Percentiles rank a stretch among this genome's conserved stretches.
Conservation (phyloP, 2,888 invertebrate species). For the Morinoia aosen region DNA sequence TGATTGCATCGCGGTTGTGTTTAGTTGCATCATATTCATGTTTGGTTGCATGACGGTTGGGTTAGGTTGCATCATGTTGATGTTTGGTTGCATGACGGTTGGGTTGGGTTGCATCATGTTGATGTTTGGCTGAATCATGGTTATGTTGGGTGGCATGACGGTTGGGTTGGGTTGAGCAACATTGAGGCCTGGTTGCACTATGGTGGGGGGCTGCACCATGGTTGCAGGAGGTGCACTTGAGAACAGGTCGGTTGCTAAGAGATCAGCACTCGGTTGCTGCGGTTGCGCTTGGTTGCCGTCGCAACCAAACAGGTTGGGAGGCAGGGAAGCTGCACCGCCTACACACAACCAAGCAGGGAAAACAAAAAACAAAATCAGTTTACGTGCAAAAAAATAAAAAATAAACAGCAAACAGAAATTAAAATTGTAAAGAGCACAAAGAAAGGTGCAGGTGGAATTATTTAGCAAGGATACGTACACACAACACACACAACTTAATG, state of each 20-base stretch:
- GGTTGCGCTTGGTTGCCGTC: not conserved
- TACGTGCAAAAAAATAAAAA: not conserved
- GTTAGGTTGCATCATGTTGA: not conserved
- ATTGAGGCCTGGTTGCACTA: not conserved
- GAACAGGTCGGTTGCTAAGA: conserved; percentile 1
- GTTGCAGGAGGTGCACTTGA: not conserved
- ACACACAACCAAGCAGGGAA: not conserved
- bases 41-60: not conserved
- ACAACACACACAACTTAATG: not conserved
- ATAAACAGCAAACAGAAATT: not conserved
- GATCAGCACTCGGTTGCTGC: not conserved
- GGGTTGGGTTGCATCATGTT: not conserved
- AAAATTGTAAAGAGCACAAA: not conserved
- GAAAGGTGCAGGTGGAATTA: not conserved
- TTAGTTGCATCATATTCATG: not conserved
- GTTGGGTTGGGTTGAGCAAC: not conserved
- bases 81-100: not conserved
- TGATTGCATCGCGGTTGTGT: not conserved
- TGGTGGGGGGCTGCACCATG: conserved; percentile 20
- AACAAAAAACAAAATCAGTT: conserved; percentile 9
- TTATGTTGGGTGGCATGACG: not conserved
- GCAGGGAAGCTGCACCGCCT: conserved; percentile 5
- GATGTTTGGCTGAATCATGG: not conserved
- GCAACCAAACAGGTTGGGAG: conserved; percentile 25
- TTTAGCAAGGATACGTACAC: not conserved